Evolutionary conservation across 2,797 vertebrate genomes (phyloP).

Genomic region (Uromys caudimaculatus): DNA sequence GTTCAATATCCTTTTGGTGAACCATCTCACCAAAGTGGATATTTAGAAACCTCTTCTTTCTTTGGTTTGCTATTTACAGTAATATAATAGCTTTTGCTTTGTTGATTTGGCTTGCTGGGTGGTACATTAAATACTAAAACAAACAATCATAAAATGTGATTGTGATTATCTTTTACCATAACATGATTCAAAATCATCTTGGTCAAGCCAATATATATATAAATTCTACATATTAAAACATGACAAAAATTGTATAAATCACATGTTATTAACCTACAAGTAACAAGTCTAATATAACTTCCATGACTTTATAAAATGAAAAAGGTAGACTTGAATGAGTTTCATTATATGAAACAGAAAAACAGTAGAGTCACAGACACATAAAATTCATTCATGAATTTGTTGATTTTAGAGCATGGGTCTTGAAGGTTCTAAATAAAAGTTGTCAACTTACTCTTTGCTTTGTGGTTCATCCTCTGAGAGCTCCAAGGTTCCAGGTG

Average conservation of each 20-base stretch:
- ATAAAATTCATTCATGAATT: not conserved
- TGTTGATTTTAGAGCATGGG: not conserved
- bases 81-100: not conserved
- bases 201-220: not conserved
- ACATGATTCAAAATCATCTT: not conserved
- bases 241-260: not conserved
- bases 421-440: not conserved
- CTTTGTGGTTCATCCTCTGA: not conserved
- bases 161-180: not conserved
- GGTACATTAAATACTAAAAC: not conserved
- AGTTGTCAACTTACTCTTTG: not conserved
- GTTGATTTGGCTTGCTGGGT: not conserved
- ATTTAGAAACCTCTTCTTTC: not conserved
- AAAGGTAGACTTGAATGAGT: not conserved
- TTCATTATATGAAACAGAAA: slow-evolving; percentile 18
- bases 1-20: not conserved
- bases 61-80: not conserved
- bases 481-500: not conserved
- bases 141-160: not conserved
- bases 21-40: not conserved
- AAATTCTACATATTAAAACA: not conserved
- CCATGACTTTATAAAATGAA: not conserved
- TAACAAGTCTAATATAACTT: not conserved
- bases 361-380: not conserved
- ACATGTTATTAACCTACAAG: not conserved